Base-by-base conservation (phyloP, 2,888 invertebrate genomes). In the Dryobotodes eremita region DNA sequence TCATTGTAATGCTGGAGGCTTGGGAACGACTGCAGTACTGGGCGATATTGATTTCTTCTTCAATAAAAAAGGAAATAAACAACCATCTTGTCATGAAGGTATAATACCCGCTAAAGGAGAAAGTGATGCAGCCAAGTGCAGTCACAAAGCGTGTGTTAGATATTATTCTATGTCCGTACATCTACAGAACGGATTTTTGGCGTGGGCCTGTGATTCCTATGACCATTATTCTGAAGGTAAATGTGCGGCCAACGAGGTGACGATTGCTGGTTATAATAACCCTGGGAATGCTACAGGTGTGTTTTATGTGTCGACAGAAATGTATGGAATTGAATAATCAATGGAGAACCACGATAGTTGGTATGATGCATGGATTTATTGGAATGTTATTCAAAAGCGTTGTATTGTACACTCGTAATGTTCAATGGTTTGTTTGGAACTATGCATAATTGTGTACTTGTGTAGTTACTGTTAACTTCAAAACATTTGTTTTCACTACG, bases 41-140 rank as follows among this genome's bases (percentile, higher is more conserved):
- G 97, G 97, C 46, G 97, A 97, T 80, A 95, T 95, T 0, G 97
- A 98, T 88, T 97, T 97, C 92, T 97, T 96, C 88, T 96, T 97
- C 17, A 97, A 97, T 84, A 97, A 97, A 15, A 97, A 97, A 86
- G 97, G 97, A 0, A 92, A 91, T 61, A 94, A 95, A 17, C 98
- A 98, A 88, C 97, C 97, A 0, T 95, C 97, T 55, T 97, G 97
- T 79, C 94, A 92, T 66, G 92, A 92, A 61, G 93, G 95, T 7
- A 72, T 94, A 0, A 89, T 96, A 23, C 95, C 95, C 2, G 95
- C 94, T 0, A 91, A 94, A 31, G 94, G 95, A 0, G 95, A 95
- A 78, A 95, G 95, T 0, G 95, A 95, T 36, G 92, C 94, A 0
- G 95, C 95, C 0, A 96, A 94, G 57, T 97, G 96, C 75, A 97